Evolutionary conservation across 2,797 vertebrate species (phyloP), one percentile per base, ranked within the genome.

Genomic region (Cottoperca gobio): DNA sequence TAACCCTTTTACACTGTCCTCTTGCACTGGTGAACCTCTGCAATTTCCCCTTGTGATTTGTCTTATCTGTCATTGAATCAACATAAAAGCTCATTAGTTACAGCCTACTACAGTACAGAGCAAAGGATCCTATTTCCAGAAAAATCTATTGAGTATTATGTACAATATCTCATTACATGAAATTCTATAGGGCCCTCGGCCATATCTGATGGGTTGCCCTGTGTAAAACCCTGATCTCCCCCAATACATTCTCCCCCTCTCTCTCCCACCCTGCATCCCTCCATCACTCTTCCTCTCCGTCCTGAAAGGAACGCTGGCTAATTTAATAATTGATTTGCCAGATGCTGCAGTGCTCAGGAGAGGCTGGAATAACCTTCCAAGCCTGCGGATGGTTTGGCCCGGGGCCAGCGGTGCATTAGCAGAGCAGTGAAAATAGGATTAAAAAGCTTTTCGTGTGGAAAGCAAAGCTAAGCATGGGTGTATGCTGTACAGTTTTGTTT

Each of bases 271-370:
- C 86, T 78, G 9, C 84, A 83, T 88, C 87, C 82, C 85, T 89
- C 82, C 86, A 90, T 89, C 89, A 71, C 86, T 92, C 88, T 86
- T 84, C 76, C 50, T 88, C 82, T 82, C 78, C 39, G 48, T 88
- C 88, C 90, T 92, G 88, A 93, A 93, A 93, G 89, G 88, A 93
- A 89, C 87, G 85, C 84, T 6, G 82, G 89, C 86, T 94, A 93
- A 95, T 94, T 95, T 94, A 95, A 93, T 95, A 94, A 95, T 94
- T 94, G 92, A 95, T 94, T 92, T 82, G 93, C 93, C 93, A 94
- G 94, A 95, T 95, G 93, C 93, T 93, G 91, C 91, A 93, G 92
- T 90, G 90, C 93, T 94, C 90, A 83, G 82, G 89, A 92, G 90
- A 91, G 92, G 92, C 90, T 92, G 91, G 86, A 91, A 79, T 91